A percentile compares a stretch with the other conserved stretches of the same genome.
Conservation (phyloP, 2,888 invertebrate species). For the Merodon equestris region DNA sequence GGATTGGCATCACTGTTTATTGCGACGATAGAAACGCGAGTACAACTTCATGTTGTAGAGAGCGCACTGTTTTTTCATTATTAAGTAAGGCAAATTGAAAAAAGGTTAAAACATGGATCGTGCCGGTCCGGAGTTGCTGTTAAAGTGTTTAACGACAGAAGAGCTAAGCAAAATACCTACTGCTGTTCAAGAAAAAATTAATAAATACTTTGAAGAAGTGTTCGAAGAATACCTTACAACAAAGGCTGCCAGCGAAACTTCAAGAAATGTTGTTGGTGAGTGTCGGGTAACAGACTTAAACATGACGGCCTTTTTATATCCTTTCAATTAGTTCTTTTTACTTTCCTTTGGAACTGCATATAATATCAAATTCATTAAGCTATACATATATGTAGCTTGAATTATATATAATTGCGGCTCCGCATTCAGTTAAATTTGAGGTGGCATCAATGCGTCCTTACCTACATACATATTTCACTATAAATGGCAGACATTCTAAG, state of each 20-base stretch:
- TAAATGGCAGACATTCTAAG: too few species aligned
- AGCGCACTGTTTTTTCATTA: too few species aligned
- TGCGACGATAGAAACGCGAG: conserved; percentile 28
- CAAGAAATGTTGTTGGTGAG: conserved; percentile 73
- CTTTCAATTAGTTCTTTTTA: too few species aligned
- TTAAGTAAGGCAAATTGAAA: conserved; percentile 1
- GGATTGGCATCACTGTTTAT: conserved; percentile 35
- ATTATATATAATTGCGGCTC: too few species aligned
- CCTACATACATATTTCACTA: too few species aligned
- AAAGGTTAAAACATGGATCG: conserved; percentile 74
- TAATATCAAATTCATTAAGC: too few species aligned
- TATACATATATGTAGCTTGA: too few species aligned
- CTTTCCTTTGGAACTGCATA: too few species aligned
- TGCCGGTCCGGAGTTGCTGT: conserved; percentile 76
- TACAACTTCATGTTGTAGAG: conserved; percentile 1
- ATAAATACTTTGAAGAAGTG: conserved; percentile 81
- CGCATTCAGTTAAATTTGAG: too few species aligned
- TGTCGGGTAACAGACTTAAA: too few species aligned
- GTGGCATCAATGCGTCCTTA: too few species aligned
- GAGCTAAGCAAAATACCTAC: conserved; percentile 81
- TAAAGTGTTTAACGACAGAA: conserved; percentile 79
- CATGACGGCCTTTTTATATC: too few species aligned
- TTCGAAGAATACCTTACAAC: conserved; percentile 86
- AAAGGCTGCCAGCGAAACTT: conserved; percentile 84
- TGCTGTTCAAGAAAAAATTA: conserved; percentile 82